A percentile compares a stretch with the other conserved stretches of the same genome.
These are phyloP conservation scores for Bombus breviceps DNA, from an alignment of 1,140 invertebrate species.

Conservation along the genomic window DNA sequence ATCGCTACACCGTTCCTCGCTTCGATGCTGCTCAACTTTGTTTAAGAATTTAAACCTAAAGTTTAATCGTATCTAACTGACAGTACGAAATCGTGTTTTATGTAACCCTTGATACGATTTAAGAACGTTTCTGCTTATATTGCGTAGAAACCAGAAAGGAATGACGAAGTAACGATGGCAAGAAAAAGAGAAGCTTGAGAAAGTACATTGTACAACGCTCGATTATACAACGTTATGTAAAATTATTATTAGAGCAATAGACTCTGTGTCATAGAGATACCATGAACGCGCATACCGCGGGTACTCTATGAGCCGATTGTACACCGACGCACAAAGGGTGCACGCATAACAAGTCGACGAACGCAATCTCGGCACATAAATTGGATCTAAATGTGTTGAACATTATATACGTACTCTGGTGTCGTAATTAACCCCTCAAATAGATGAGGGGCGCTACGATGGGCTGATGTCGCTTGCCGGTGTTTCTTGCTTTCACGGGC, in stretches of 20 bases:
- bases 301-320: background rate
- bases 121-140: background rate
- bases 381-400: conserved; percentile 65
- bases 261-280: background rate
- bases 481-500: conserved; percentile 75
- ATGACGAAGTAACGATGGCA: too few relatives aligned
- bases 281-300: background rate
- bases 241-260: background rate
- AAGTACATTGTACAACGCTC: background rate
- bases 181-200: background rate
- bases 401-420: conserved; percentile 38
- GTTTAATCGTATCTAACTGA: too few relatives aligned
- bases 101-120: background rate
- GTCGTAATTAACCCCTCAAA: conserved; percentile 49
- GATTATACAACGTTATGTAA: background rate
- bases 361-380: conserved; percentile 62
- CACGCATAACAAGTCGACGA: conserved; percentile 51
- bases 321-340: background rate
- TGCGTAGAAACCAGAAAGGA: too few relatives aligned
- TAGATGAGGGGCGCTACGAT: conserved; percentile 65
- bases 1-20: too few relatives aligned
- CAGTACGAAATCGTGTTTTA: too few relatives aligned
- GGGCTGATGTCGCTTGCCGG: conserved; percentile 76
- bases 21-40: too few relatives aligned
- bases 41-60: too few relatives aligned